A percentile compares a stretch with the other conserved stretches of the same genome.
phyloP scores from a whole-genome alignment of 1,140 invertebrate species.

The Sarcophaga bullata region DNA sequence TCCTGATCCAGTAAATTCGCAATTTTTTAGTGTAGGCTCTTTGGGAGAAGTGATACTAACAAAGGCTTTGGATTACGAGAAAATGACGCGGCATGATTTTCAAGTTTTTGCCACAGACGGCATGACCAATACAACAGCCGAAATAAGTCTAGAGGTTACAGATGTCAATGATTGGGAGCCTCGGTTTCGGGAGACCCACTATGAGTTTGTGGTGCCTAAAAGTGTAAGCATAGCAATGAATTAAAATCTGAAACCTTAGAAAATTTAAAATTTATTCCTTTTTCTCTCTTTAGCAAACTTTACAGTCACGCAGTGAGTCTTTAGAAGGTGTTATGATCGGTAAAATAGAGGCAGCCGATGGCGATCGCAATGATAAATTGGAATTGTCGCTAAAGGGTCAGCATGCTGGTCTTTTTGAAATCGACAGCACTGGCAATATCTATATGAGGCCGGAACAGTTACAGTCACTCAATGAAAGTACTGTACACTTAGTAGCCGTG shows the following conservation, averaged over 20 bases:
- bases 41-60: constrained; percentile 84
- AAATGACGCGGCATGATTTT: constrained; percentile 76
- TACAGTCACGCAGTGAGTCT: constrained; percentile 56
- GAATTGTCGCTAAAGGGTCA: constrained; percentile 77
- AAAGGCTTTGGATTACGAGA: constrained; percentile 84
- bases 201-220: constrained; percentile 76
- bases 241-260: background rate
- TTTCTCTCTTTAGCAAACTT: constrained; percentile 49
- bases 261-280: background rate
- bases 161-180: constrained; percentile 95
- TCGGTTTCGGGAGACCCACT: constrained; percentile 85
- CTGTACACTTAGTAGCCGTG: constrained; percentile 78
- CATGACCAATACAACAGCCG: constrained; percentile 67
- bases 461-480: constrained; percentile 69
- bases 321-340: constrained; percentile 69
- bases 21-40: constrained; percentile 74
- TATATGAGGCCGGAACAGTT: constrained; percentile 63
- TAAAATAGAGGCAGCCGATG: constrained; percentile 80
- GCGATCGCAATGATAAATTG: constrained; percentile 79
- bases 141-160: constrained; percentile 81
- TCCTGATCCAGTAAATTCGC: constrained; percentile 58
- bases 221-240: constrained; percentile 51
- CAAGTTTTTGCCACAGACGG: constrained; percentile 88
- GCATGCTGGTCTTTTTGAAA: constrained; percentile 72
- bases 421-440: constrained; percentile 69